These are phyloP conservation scores for Chloroceryle aenea DNA, from an alignment of 2,113 vertebrate genomes.

Conservation along the genomic window DNA sequence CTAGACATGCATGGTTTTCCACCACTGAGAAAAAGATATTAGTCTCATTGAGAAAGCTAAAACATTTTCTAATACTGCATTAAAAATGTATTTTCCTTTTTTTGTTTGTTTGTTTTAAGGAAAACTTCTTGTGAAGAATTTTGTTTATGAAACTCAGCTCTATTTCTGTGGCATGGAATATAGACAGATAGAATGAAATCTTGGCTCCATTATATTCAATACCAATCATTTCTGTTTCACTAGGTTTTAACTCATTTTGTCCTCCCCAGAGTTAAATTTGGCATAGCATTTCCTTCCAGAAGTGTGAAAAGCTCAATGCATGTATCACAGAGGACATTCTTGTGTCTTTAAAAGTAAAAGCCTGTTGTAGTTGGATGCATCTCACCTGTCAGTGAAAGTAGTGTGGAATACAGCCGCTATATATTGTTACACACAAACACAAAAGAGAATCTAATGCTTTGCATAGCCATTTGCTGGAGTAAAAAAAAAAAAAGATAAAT, in stretches of 20 bases:
- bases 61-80: not conserved
- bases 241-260: not conserved
- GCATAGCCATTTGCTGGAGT: not conserved
- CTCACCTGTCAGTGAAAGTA: not conserved
- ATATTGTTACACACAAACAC: not conserved
- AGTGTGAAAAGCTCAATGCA: not conserved
- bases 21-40: not conserved
- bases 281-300: not conserved
- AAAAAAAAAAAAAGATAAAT: not conserved
- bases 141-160: not conserved
- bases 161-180: not conserved
- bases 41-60: not conserved
- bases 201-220: not conserved
- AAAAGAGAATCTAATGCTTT: not conserved
- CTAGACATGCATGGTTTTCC: not conserved
- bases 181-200: not conserved
- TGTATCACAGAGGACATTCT: not conserved
- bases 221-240: not conserved
- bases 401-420: not conserved
- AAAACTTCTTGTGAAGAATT: not conserved
- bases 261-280: not conserved
- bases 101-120: too few species aligned
- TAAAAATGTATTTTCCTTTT: not conserved
- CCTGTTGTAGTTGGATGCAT: rapidly evolving
- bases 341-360: not conserved